Conservation (phyloP, 2,797 vertebrate genomes). For the Neoniphon sammara region DNA sequence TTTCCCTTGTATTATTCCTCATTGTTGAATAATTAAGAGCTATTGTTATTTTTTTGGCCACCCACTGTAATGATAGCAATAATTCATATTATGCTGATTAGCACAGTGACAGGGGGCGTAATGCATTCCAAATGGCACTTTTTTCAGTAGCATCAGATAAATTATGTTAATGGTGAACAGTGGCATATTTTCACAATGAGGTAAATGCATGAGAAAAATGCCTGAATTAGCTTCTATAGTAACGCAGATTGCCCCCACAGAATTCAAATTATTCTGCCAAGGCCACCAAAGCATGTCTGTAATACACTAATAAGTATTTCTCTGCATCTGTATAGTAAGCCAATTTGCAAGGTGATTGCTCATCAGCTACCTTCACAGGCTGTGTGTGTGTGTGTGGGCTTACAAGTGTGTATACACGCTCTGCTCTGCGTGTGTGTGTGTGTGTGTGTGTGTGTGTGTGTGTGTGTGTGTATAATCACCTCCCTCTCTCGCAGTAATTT, state of each 20-base stretch:
- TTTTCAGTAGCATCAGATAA: slow-evolving; percentile 34
- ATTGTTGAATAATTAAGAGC: slow-evolving; percentile 76
- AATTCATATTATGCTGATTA: slow-evolving; percentile 79
- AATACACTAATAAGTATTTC: slow-evolving; percentile 52
- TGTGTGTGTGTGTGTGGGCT: background rate
- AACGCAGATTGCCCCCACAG: background rate
- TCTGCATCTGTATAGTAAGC: slow-evolving; percentile 27
- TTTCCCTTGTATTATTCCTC: slow-evolving; percentile 63
- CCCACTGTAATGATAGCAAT: slow-evolving; percentile 74
- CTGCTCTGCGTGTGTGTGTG: background rate
- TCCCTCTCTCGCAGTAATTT: slow-evolving; percentile 1
- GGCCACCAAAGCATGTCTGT: slow-evolving; percentile 34
- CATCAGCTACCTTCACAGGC: slow-evolving; percentile 31
- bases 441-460: background rate
- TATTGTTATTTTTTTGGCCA: slow-evolving; percentile 69
- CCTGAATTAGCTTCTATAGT: slow-evolving; percentile 34
- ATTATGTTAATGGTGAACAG: slow-evolving; percentile 47
- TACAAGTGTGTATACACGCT: background rate
- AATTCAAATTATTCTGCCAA: slow-evolving; percentile 9
- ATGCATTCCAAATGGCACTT: slow-evolving; percentile 54
- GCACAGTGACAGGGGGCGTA: slow-evolving; percentile 41
- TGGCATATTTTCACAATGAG: slow-evolving; percentile 38
- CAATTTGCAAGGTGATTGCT: slow-evolving; percentile 59
- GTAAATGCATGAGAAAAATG: slow-evolving; percentile 25
- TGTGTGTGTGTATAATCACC: too few relatives aligned